Base-by-base conservation (phyloP, 35 echinoderm and acorn worm species). In the Chiridota heheva region DNA sequence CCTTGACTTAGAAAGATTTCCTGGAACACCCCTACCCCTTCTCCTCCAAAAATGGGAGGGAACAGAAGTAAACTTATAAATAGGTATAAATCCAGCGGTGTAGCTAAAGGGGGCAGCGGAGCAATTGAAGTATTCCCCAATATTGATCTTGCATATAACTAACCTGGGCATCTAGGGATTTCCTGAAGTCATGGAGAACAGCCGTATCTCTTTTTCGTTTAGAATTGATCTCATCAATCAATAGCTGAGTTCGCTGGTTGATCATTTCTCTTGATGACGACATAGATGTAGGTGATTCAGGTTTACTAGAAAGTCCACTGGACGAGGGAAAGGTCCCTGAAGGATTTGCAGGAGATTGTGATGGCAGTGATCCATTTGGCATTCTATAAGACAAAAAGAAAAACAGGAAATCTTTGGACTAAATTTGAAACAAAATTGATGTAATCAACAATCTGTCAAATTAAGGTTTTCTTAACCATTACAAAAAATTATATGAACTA, bases 221-320 rank as follows among this genome's bases (percentile, higher is more conserved):
- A 22, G 81, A 58, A 53, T 98, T 98, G n/a, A 98, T 83, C 35
- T 98, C 81, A 66, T 98, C 81, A 68, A 98, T 98, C 0, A 98
- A 36, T 36, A 84, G 80, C 81, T 98, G 95, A 17, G 89, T 86
- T 29, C 51, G 56, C 29, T 88, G 49, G 69, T 88, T 91, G 8
- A 98, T 44, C 55, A 45, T 41, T 77, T 98, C 95, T 65, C 95
- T 88, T 15, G 35, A 82, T 1, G 77, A 4, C 5, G 35, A 18
- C 1, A 35, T 27, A 1, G 43, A 7, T 70, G 67, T 37, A 0
- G 68, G 22, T 1, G 29, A 29, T 25, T 71, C n/a, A 3, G 27
- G 27, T 29, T 71, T 42, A 20, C 17, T 16, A n/a, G n/a, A n/a
- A n/a, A 7, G 0, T 71, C 3, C 40, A 16, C 13, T 8, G 68